Percentiles rank a stretch among this genome's conserved stretches.
Conservation (phyloP, 2,797 vertebrate species). For the Gambusia yucatana region DNA sequence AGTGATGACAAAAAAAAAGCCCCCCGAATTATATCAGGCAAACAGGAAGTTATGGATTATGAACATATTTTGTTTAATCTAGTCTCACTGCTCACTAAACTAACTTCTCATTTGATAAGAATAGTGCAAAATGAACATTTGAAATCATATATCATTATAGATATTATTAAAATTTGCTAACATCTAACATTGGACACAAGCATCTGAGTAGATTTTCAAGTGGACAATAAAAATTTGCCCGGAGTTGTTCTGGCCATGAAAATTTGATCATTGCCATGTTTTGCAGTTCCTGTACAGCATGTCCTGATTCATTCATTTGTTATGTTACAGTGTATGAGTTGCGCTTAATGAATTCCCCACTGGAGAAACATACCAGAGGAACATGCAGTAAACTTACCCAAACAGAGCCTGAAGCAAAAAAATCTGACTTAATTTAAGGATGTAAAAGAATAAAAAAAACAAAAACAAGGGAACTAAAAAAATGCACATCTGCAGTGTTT, state of each 20-base stretch:
- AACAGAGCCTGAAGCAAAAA: neutral
- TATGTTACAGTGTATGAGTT: neutral
- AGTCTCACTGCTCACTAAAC: neutral
- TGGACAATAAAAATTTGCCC: neutral
- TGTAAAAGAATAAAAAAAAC: neutral
- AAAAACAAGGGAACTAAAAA: neutral
- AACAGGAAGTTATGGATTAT: neutral
- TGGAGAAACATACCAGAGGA: conserved; percentile 13
- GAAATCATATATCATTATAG: neutral
- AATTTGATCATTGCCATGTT: neutral
- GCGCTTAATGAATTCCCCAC: conserved; percentile 20
- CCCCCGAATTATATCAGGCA: neutral
- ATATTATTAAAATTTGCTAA: neutral
- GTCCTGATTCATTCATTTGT: neutral
- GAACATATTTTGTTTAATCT: neutral
- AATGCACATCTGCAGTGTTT: conserved; percentile 1
- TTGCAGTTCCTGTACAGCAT: neutral
- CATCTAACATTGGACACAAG: neutral
- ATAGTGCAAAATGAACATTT: neutral
- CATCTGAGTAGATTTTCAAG: neutral
- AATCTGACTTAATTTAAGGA: neutral
- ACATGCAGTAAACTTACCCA: neutral
- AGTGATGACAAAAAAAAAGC: neutral
- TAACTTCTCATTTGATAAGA: neutral
- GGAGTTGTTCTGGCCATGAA: neutral